Conservation (phyloP, 2,888 invertebrate species). For the Spisula solida region DNA sequence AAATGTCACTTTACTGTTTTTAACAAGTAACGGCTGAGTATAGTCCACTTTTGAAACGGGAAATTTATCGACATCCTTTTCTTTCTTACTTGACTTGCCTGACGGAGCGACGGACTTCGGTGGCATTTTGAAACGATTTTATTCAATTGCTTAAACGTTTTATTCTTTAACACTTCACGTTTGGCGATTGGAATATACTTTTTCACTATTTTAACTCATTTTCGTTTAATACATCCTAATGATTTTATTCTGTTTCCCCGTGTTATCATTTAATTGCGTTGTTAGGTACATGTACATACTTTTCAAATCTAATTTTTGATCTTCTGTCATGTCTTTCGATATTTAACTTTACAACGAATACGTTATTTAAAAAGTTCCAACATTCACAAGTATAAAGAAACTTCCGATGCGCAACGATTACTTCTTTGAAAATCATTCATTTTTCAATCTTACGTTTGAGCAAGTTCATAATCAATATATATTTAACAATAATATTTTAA, state of each 20-base stretch:
- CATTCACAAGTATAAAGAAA: constrained; percentile 35
- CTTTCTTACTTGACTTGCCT: constrained; percentile 23
- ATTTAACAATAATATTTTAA: constrained; percentile 9
- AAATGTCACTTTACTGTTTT: constrained; percentile 70
- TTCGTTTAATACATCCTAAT: background rate
- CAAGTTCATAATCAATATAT: constrained; percentile 14
- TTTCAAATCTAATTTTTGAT: background rate
- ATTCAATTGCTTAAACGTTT: too few species aligned
- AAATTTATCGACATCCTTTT: constrained; percentile 40
- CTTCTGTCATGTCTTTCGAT: background rate
- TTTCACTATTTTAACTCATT: background rate
- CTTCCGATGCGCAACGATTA: constrained; percentile 41
- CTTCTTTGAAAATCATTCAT: constrained; percentile 24
- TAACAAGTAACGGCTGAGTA: constrained; percentile 65
- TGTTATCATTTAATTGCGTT: background rate
- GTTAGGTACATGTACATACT: background rate
- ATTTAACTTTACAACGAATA: background rate
- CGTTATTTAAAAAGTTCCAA: constrained; percentile 21
- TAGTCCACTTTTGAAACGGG: constrained; percentile 65
- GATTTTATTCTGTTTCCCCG: background rate
- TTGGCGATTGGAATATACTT: background rate
- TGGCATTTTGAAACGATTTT: constrained; percentile 27
- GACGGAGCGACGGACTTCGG: constrained; percentile 39
- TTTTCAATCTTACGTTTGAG: constrained; percentile 6
- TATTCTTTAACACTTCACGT: background rate